These are phyloP conservation scores for Isoperla grammatica DNA, from an alignment of 2,888 invertebrate genomes.

Conservation along the genomic window DNA sequence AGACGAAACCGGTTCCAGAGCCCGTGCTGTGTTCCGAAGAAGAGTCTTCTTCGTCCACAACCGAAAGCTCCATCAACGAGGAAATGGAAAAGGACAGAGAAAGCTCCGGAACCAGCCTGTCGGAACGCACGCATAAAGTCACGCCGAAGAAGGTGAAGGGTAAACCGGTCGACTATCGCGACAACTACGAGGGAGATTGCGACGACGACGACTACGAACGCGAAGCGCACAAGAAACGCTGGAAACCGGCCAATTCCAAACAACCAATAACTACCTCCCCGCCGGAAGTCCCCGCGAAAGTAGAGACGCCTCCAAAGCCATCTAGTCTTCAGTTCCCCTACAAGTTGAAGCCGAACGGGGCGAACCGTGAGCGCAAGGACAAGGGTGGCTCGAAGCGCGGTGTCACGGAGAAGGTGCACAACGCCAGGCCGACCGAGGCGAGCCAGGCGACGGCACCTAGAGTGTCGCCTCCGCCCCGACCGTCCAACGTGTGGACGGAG, in stretches of 20 bases:
- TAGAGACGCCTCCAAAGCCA: slow-evolving; percentile 24
- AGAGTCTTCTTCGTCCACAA: slow-evolving; percentile 65
- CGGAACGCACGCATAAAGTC: slow-evolving; percentile 15
- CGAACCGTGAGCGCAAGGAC: slow-evolving; percentile 30
- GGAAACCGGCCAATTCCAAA: slow-evolving; percentile 37
- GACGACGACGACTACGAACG: slow-evolving; percentile 44
- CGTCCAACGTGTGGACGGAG: slow-evolving; percentile 48
- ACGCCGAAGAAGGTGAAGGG: slow-evolving; percentile 16
- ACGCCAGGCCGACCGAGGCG: background rate
- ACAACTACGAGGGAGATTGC: slow-evolving; percentile 47
- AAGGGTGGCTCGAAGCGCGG: slow-evolving; percentile 37
- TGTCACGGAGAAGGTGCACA: slow-evolving; percentile 20
- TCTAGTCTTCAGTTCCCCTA: slow-evolving; percentile 40
- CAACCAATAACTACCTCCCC: slow-evolving; percentile 30
- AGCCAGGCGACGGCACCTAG: slow-evolving; percentile 28
- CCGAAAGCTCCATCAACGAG: slow-evolving; percentile 61
- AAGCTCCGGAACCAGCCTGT: slow-evolving; percentile 12
- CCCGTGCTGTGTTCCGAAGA: slow-evolving; percentile 48
- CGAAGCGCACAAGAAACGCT: slow-evolving; percentile 26
- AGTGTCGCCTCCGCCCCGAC: slow-evolving; percentile 39
- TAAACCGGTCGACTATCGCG: slow-evolving; percentile 42
- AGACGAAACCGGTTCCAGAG: slow-evolving; percentile 23
- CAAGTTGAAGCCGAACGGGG: slow-evolving; percentile 34
- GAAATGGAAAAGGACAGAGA: slow-evolving; percentile 45
- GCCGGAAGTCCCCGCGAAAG: slow-evolving; percentile 21